Percentiles rank a stretch among this genome's conserved stretches.
phyloP scores from a whole-genome alignment of 2,113 vertebrate species.

The Hyperopisus bebe region DNA sequence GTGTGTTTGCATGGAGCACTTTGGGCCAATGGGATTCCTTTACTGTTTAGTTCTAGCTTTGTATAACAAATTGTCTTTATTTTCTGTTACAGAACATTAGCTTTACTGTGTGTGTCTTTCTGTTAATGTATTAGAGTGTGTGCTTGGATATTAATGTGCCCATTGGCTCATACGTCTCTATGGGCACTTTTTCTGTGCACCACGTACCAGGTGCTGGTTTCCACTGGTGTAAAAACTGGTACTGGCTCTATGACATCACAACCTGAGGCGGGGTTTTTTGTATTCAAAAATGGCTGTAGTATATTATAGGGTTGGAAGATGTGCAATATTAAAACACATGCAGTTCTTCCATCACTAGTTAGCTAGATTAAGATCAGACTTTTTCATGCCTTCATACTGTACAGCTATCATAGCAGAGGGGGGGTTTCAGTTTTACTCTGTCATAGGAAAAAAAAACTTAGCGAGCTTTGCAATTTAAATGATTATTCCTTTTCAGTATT shows the following conservation, averaged over 20 bases:
- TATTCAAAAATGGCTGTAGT: background rate
- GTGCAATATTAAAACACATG: background rate
- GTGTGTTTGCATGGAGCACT: background rate
- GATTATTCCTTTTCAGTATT: background rate
- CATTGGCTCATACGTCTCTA: background rate
- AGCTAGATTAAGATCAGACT: background rate
- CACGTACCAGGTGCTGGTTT: background rate
- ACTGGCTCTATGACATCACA: background rate
- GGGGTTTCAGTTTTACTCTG: background rate
- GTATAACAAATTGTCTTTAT: background rate
- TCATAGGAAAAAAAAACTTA: background rate
- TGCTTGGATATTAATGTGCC: background rate
- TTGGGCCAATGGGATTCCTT: background rate
- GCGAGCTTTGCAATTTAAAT: background rate
- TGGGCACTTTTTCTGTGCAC: background rate
- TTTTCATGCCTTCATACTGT: background rate
- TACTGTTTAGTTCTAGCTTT: background rate
- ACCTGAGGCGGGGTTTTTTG: background rate
- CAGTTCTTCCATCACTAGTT: background rate
- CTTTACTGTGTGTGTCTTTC: background rate
- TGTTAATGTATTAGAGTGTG: slow-evolving; percentile 3
- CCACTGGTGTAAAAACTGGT: background rate
- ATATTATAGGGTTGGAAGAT: background rate
- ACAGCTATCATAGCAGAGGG: background rate
- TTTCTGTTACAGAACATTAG: background rate